phyloP scores from a whole-genome alignment of 2,113 vertebrate genomes.

The Proteles cristata region DNA sequence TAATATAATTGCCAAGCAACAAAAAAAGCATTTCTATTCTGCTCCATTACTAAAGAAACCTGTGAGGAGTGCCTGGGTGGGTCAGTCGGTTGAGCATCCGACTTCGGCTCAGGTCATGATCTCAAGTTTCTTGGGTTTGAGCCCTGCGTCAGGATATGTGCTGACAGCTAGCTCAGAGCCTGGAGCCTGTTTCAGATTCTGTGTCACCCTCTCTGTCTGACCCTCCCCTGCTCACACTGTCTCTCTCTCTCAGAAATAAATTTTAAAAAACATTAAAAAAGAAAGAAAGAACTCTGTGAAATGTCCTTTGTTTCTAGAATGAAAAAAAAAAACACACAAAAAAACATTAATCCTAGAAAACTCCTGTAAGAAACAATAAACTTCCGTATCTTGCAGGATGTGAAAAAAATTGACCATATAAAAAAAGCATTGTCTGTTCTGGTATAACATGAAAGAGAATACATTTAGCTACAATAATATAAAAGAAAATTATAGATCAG shows the following conservation, averaged over 20 bases:
- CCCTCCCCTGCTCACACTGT: too few relatives aligned
- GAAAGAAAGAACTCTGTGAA: not conserved
- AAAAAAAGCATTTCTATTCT: not conserved
- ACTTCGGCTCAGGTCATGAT: too few relatives aligned
- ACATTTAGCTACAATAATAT: not conserved
- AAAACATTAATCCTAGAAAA: conserved; percentile 19
- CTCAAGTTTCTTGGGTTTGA: too few relatives aligned
- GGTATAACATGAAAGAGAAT: not conserved
- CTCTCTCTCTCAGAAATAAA: too few relatives aligned
- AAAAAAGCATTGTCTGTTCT: conserved; percentile 26
- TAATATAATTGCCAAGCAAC: conserved; percentile 14
- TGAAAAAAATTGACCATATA: not conserved
- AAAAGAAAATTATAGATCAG: conserved; percentile 44
- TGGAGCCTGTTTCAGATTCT: too few relatives aligned
- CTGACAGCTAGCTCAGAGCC: too few relatives aligned
- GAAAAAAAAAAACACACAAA: conserved; percentile 22
- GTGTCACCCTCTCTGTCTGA: too few relatives aligned
- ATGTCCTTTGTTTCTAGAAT: conserved; percentile 4
- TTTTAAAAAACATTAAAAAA: too few relatives aligned
- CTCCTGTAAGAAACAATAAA: not conserved
- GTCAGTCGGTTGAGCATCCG: too few relatives aligned
- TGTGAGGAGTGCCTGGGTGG: too few relatives aligned
- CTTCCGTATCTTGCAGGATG: not conserved
- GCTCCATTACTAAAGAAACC: not conserved
- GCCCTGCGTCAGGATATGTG: too few relatives aligned